Conservation (phyloP, 2,888 invertebrate genomes). For the Mythimna albipuncta region DNA sequence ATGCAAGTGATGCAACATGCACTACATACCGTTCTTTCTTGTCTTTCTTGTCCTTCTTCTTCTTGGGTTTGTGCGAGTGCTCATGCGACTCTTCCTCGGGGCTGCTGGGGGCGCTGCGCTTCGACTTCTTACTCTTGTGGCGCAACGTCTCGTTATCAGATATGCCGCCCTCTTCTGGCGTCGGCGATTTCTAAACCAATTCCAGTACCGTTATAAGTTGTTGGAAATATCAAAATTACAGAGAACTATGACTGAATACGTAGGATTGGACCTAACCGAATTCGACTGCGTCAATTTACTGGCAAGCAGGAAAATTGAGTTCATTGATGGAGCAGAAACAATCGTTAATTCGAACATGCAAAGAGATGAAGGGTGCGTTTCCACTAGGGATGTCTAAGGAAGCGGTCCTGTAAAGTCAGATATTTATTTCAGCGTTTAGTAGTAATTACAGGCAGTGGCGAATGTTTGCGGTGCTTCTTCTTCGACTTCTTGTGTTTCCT, state of each 20-base stretch:
- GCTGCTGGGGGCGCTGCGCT: slow-evolving; percentile 85
- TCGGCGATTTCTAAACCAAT: slow-evolving; percentile 78
- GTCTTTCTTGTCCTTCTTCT: slow-evolving; percentile 88
- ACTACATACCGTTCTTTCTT: slow-evolving; percentile 83
- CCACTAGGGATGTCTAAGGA: too few species aligned
- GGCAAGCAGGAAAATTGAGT: background rate
- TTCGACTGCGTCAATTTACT: background rate
- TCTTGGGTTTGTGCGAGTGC: slow-evolving; percentile 83
- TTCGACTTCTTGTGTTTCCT: slow-evolving; percentile 89
- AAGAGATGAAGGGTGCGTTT: background rate
- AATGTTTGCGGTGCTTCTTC: slow-evolving; percentile 91
- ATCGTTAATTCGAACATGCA: background rate
- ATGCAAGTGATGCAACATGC: background rate
- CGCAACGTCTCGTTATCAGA: slow-evolving; percentile 86
- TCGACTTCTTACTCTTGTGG: slow-evolving; percentile 81
- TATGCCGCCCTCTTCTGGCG: slow-evolving; percentile 86
- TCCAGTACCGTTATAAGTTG: background rate
- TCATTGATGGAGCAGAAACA: background rate
- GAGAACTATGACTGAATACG: background rate
- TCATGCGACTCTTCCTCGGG: slow-evolving; percentile 78
- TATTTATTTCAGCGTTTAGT: background rate
- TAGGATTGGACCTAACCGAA: too few species aligned
- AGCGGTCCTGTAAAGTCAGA: too few species aligned
- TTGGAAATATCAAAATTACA: background rate
- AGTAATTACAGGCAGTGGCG: slow-evolving; percentile 82